Evolutionary conservation across 1,140 invertebrate species (phyloP), one percentile per base, ranked within the genome.

Genomic region (Heterodera schachtii): DNA sequence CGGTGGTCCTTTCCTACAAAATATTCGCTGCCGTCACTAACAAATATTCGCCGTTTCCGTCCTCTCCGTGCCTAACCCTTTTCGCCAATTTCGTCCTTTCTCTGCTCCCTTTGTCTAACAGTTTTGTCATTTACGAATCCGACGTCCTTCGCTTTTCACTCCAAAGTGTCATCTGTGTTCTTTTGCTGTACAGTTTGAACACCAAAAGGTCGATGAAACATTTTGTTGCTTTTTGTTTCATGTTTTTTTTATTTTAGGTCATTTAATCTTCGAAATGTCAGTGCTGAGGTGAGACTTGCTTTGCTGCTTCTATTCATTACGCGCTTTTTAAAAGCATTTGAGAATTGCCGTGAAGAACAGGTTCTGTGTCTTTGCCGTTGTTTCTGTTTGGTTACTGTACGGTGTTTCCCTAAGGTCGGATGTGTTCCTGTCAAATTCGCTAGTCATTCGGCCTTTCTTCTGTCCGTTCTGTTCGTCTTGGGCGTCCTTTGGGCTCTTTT

Each of bases 341-440:
- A 84, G 60, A 31, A 57, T 19, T 84, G 83, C 16, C 77, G 83
- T 11, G 83, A 84, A 70, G 83, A 84, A 47, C 83, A 80, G 43
- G 73, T 84, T 71, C 31, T 83, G 44, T 67, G 41, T 64, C 3
- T 44, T 57, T 52, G 13, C 13, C 16, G 11, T 64, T 21, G 44
- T 31, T 44, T 41, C 7, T 41, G 19, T 64, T 64, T 5, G 16
- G 57, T 64, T 64, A 19, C 19, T 49, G 16, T 4, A 13, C 19
- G 0, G 19, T 64, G 11, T 44, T 41, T 11, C 41, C 52, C n/a
- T 47, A 52, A 81, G 64, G 76, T 78, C 5, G 11, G 44, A 11
- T 78, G 77, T n/a, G 3, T 69, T n/a, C 21, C 64, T 31, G 49
- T 16, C 21, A 64, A 69, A 44, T 66, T 69, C 31, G 70, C 41